phyloP scores from a whole-genome alignment of 2,888 invertebrate genomes.

The Tachina fera region DNA sequence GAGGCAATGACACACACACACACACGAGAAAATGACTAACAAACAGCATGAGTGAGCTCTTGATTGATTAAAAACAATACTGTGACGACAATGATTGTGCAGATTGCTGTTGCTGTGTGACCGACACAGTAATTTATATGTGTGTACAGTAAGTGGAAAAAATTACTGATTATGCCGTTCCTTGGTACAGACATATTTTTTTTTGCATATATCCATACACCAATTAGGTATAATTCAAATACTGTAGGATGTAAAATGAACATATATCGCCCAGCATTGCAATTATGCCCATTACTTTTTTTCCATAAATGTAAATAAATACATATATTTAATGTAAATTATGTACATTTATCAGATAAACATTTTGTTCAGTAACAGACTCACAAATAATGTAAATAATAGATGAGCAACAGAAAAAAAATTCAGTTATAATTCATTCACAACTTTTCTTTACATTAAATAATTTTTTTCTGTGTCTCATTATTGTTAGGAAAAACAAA shows the following conservation, averaged over 20 bases:
- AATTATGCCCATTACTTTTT: background rate
- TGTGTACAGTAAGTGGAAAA: too few relatives aligned
- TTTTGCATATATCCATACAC: too few relatives aligned
- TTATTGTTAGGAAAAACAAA: slow-evolving; percentile 8
- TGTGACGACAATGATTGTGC: too few relatives aligned
- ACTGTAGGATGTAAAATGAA: slow-evolving; percentile 4
- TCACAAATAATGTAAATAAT: slow-evolving; percentile 16
- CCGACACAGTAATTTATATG: too few relatives aligned
- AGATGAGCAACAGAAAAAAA: background rate
- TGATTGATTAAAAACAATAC: too few relatives aligned
- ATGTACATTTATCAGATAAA: slow-evolving; percentile 72
- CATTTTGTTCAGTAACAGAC: slow-evolving; percentile 52
- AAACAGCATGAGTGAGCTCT: too few relatives aligned
- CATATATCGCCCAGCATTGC: background rate
- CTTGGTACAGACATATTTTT: too few relatives aligned
- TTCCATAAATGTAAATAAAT: slow-evolving; percentile 61
- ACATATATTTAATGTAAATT: slow-evolving; percentile 74
- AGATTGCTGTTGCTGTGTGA: too few relatives aligned
- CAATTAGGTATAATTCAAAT: background rate
- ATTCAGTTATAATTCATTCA: slow-evolving; percentile 41
- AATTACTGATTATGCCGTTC: too few relatives aligned
- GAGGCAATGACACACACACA: too few relatives aligned
- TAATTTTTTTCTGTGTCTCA: background rate
- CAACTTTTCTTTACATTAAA: slow-evolving; percentile 53
- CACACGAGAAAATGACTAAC: too few relatives aligned